Percentiles rank a stretch among this genome's conserved stretches.
phyloP scores from a whole-genome alignment of 2,888 invertebrate species.

The Drosophila picticornis region DNA sequence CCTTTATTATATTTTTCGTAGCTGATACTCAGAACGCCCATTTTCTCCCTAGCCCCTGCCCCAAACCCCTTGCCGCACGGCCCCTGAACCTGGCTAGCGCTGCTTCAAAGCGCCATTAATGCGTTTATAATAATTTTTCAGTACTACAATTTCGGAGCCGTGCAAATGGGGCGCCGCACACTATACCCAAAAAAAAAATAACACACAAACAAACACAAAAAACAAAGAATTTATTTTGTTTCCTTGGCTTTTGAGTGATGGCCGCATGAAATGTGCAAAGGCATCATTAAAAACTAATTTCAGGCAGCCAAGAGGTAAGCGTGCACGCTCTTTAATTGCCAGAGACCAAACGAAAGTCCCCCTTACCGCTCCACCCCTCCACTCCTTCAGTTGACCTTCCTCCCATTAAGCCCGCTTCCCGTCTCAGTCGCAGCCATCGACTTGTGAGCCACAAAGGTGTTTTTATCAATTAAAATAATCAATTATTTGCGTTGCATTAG shows the following conservation, averaged over 20 bases:
- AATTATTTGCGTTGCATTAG: constrained; percentile 70
- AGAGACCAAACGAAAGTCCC: constrained; percentile 41
- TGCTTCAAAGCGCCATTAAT: constrained; percentile 73
- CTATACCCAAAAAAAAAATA: constrained; percentile 21
- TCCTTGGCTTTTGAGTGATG: constrained; percentile 58
- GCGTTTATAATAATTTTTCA: constrained; percentile 81
- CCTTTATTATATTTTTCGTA: constrained; percentile 72
- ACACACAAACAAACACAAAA: background rate
- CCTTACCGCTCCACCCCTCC: background rate
- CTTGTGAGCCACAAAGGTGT: constrained; percentile 66
- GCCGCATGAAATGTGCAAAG: constrained; percentile 72
- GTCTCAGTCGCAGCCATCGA: constrained; percentile 33
- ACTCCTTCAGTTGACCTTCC: background rate
- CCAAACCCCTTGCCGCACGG: background rate
- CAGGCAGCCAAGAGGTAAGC: constrained; percentile 48
- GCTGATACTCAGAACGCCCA: constrained; percentile 55
- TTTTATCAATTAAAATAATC: constrained; percentile 78
- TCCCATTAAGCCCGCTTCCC: background rate
- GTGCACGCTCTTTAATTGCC: constrained; percentile 67
- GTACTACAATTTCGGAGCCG: constrained; percentile 56
- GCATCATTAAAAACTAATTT: constrained; percentile 80
- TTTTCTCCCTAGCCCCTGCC: background rate
- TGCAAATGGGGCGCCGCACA: constrained; percentile 16
- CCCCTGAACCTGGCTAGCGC: constrained; percentile 1
- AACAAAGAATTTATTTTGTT: constrained; percentile 13